Evolutionary conservation across 2,113 vertebrate species (phyloP).

Genomic region (Sterrhoptilus dennistouni): DNA sequence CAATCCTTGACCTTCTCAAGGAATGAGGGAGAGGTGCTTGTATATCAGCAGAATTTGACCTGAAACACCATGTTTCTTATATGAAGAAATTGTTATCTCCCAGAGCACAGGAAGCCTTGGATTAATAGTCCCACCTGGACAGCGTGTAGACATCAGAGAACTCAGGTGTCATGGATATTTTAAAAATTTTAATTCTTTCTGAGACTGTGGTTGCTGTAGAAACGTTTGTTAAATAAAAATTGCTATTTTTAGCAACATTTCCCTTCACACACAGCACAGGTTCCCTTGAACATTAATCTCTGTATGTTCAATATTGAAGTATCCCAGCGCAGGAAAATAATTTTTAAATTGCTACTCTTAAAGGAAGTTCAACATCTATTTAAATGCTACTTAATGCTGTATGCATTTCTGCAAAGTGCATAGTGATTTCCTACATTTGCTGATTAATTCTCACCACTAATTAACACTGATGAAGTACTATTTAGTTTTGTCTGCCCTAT

Average conservation of each 20-base stretch:
- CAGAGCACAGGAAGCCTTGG: not conserved
- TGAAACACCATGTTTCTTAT: not conserved
- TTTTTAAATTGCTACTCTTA: constrained; percentile 18
- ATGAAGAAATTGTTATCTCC: not conserved
- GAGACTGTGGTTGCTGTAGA: not conserved
- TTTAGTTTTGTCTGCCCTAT: constrained; percentile 30
- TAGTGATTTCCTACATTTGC: not conserved
- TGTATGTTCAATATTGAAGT: constrained; percentile 31
- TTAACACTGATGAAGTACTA: constrained; percentile 22
- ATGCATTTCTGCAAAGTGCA: not conserved
- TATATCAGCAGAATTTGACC: not conserved
- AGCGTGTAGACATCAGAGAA: not conserved
- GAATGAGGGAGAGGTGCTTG: not conserved
- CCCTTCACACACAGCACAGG: not conserved
- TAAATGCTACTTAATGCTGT: constrained; percentile 15
- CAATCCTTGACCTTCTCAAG: not conserved
- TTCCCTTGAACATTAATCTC: constrained; percentile 8
- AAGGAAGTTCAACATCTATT: not conserved
- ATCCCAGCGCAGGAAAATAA: not conserved
- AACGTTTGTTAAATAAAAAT: not conserved
- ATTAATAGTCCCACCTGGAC: not conserved
- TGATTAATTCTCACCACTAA: constrained; percentile 27
- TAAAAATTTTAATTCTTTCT: not conserved
- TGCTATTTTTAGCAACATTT: constrained; percentile 8
- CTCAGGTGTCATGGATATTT: not conserved